Conservation (phyloP, 2,888 invertebrate species). For the Aromia moschata region DNA sequence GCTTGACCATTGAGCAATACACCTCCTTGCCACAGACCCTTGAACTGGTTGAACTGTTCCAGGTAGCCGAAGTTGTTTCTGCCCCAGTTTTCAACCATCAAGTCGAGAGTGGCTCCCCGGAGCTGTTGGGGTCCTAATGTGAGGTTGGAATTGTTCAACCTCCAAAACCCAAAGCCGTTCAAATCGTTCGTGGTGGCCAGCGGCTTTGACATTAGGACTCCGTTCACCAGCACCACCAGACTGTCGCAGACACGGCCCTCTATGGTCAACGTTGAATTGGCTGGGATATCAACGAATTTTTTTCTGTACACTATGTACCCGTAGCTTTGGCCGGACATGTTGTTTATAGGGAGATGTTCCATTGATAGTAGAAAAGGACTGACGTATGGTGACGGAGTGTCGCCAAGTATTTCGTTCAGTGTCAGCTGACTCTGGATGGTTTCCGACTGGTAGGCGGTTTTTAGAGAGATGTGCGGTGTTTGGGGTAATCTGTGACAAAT, state of each 20-base stretch:
- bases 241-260: conserved; percentile 63
- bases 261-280: conserved; percentile 54
- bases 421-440: conserved; percentile 62
- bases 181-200: conserved; percentile 51
- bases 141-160: conserved; percentile 49
- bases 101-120: conserved; percentile 56
- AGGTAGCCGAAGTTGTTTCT: conserved; percentile 70
- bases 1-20: conserved; percentile 61
- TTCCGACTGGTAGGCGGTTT: conserved; percentile 81
- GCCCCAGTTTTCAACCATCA: conserved; percentile 83
- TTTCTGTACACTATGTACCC: conserved; percentile 67
- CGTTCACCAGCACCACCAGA: conserved; percentile 63
- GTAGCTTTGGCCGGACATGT: conserved; percentile 66
- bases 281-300: conserved; percentile 46
- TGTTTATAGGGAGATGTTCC: conserved; percentile 58
- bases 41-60: conserved; percentile 59
- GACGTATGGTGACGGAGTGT: conserved; percentile 22
- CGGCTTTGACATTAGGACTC: conserved; percentile 55
- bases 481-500: conserved; percentile 58
- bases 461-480: conserved; percentile 78
- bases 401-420: conserved; percentile 42
- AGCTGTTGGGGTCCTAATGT: conserved; percentile 44
- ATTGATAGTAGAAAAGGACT: conserved; percentile 45
- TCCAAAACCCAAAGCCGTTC: conserved; percentile 63
- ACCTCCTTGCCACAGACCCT: conserved; percentile 59